Conservation (phyloP, 2,797 vertebrate species). For the Tenualosa thibaudeaui region DNA sequence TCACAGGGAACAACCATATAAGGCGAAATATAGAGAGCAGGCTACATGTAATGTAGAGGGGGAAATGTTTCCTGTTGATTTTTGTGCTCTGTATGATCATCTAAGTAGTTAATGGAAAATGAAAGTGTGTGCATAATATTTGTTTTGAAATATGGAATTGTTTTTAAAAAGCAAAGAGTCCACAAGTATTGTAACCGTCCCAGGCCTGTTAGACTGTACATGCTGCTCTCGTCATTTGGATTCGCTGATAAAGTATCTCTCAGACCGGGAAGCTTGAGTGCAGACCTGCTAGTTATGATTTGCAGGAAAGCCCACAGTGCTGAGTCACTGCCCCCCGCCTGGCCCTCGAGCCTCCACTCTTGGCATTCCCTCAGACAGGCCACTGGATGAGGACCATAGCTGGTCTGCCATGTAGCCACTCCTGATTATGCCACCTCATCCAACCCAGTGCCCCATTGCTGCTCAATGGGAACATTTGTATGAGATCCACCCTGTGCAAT, state of each 20-base stretch:
- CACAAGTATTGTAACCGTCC: background rate
- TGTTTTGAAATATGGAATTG: too few relatives aligned
- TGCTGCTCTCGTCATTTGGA: constrained; percentile 58
- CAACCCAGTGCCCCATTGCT: background rate
- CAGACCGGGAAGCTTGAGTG: constrained; percentile 44
- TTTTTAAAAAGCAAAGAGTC: background rate
- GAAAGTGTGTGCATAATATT: background rate
- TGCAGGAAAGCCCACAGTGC: constrained; percentile 44
- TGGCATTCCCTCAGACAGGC: constrained; percentile 57
- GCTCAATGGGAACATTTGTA: background rate
- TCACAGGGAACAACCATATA: background rate
- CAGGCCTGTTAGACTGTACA: background rate
- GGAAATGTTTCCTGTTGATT: background rate
- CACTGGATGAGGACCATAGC: constrained; percentile 37
- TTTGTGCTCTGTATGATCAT: background rate
- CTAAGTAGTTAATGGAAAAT: background rate
- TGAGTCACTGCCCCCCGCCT: constrained; percentile 55
- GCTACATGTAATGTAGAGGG: background rate
- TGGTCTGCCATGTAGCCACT: background rate
- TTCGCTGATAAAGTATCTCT: constrained; percentile 54
- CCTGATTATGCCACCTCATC: background rate
- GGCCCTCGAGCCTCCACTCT: background rate
- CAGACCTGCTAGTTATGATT: constrained; percentile 52
- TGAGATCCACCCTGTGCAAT: background rate
- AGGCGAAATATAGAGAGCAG: background rate